Percentiles rank a stretch among this genome's conserved stretches.
Conservation (phyloP, 2,113 vertebrate species). For the Scomber scombrus region DNA sequence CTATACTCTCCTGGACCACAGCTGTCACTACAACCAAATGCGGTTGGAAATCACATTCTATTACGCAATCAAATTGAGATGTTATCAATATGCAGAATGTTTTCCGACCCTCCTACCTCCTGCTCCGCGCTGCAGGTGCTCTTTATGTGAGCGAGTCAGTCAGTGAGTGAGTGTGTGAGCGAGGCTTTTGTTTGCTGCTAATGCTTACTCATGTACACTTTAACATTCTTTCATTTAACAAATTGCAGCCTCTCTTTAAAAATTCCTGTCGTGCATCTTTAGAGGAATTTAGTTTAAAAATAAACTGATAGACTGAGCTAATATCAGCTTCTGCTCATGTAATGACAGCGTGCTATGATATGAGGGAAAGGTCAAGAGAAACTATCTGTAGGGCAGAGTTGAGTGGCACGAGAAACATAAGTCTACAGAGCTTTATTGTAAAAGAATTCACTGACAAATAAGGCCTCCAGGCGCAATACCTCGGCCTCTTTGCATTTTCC, state of each 20-base stretch:
- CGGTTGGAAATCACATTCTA: slow-evolving; percentile 79
- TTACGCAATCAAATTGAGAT: slow-evolving; percentile 67
- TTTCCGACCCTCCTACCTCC: slow-evolving; percentile 62
- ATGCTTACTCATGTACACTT: slow-evolving; percentile 15
- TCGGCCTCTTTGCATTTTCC: slow-evolving; percentile 10
- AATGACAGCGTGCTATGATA: not conserved
- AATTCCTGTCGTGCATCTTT: not conserved
- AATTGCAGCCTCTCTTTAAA: not conserved
- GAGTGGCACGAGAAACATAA: slow-evolving; percentile 52
- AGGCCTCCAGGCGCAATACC: slow-evolving; percentile 20
- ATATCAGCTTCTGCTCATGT: slow-evolving; percentile 5
- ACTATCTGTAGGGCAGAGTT: slow-evolving; percentile 30
- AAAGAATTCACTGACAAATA: slow-evolving; percentile 19
- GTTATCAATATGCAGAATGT: slow-evolving; percentile 47
- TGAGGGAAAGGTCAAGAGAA: slow-evolving; percentile 39
- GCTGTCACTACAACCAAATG: slow-evolving; percentile 54
- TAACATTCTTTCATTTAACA: not conserved
- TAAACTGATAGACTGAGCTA: not conserved
- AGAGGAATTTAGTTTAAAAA: not conserved
- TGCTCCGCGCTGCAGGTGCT: slow-evolving; percentile 61
- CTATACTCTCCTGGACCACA: slow-evolving; percentile 39
- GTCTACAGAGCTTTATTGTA: slow-evolving; percentile 25
- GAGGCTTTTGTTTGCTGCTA: not conserved
- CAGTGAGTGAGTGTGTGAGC: not conserved
- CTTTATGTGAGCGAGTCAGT: slow-evolving; percentile 26